These are phyloP conservation scores for Catocala fraxini DNA, from an alignment of 2,888 invertebrate species.

Conservation along the genomic window DNA sequence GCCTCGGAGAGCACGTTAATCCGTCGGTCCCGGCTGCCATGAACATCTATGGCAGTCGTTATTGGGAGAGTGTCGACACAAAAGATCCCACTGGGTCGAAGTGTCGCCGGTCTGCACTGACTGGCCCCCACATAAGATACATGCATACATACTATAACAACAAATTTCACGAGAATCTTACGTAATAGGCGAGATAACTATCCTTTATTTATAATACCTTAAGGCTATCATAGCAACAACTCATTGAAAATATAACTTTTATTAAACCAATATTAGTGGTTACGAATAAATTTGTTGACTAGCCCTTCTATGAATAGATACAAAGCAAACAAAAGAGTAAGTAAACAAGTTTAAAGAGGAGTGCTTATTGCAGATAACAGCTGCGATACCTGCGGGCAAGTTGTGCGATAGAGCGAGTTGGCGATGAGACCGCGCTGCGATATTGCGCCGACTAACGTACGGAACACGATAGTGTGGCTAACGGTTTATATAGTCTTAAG, in stretches of 20 bases:
- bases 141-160: no score
- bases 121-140: no score
- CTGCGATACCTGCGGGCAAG: background rate
- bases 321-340: conserved; percentile 39
- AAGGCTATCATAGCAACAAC: background rate
- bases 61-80: no score
- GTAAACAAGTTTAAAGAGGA: conserved; percentile 35
- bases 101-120: no score
- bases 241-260: background rate
- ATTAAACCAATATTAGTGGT: conserved; percentile 42
- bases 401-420: background rate
- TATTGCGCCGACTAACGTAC: conserved; percentile 18
- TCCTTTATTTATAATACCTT: no score
- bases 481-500: conserved; percentile 31
- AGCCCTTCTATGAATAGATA: conserved; percentile 39
- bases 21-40: no score
- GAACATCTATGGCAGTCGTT: no score
- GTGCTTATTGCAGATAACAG: conserved; percentile 22
- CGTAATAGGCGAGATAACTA: no score
- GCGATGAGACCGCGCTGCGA: conserved; percentile 30
- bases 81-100: no score
- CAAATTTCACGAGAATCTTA: no score
- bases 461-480: conserved; percentile 32
- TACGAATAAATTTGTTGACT: conserved; percentile 27
- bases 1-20: no score